Base-by-base conservation (phyloP, 2,113 vertebrate species). In the human region DNA sequence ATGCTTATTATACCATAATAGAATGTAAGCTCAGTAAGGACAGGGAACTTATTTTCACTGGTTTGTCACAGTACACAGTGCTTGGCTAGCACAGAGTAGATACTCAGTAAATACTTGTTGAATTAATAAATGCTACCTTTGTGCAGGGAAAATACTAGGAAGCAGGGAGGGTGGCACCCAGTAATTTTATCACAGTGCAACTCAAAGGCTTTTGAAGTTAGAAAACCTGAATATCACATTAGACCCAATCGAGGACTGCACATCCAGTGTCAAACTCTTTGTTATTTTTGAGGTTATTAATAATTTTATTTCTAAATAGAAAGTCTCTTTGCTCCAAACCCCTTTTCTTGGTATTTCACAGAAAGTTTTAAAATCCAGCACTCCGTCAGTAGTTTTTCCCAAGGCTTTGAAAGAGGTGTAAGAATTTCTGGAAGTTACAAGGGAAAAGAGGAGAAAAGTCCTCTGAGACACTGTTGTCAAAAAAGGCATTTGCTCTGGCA, bases 291-390 rank as follows among this genome's bases (percentile, higher is more conserved):
- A 59, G 35, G 48, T 76, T 61, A 6, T 89, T 86, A 48, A 0
- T 1, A 6, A 52, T 80, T 90, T 97, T 95, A 76, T 88, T 87
- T 86, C 78, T 96, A 93, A 61, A 68, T 45, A 48, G 12, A 48
- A 95, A 90, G 30, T 40, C 30, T 90, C 94, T 89, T 20, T 1
- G 70, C 18, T 93, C 8, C 30, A 85, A 30, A 35, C 22, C 6
- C 9, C 7, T 95, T 94, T 93, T 38, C n/a, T 86, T 93, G 38
- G 38, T 80, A 76, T 78, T 96, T 97, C 25, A 87, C 40, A 66
- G 52, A 32, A 82, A 88, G 43, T 84, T 96, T 89, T 83, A 72
- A 14, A 89, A 55, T 50, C 85, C 23, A 73, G 23, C 50, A 55
- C 22, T 88, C 30, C 64, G 20, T 70, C 38, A 66, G 12, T 84